These are phyloP conservation scores for Myopa testacea DNA, from an alignment of 2,888 invertebrate genomes.

Conservation along the genomic window DNA sequence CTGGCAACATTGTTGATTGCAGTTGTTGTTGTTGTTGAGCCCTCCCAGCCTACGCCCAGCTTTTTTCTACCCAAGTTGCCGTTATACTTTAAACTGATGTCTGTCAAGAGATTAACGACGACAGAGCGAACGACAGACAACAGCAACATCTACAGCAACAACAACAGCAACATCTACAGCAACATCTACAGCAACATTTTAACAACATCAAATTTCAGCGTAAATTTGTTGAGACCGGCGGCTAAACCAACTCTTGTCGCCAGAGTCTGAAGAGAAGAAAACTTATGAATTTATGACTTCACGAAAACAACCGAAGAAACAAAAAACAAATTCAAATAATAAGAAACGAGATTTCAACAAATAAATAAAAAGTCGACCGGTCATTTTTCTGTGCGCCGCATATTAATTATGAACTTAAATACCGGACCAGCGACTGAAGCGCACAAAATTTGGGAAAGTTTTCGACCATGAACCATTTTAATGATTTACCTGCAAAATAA, in stretches of 20 bases:
- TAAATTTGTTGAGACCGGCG: constrained; percentile 18
- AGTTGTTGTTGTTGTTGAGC: background rate
- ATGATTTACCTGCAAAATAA: constrained; percentile 27
- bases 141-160: background rate
- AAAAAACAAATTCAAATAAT: background rate
- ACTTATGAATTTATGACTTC: constrained; percentile 1
- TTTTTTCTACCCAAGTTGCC: background rate
- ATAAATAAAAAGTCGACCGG: constrained; percentile 4
- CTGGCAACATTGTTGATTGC: no score
- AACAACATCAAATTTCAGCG: background rate
- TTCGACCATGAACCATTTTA: no score
- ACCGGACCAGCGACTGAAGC: background rate
- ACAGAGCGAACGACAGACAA: background rate
- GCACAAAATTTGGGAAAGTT: constrained; percentile 22
- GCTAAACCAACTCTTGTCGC: background rate
- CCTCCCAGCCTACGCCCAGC: background rate
- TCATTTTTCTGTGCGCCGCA: constrained; percentile 25
- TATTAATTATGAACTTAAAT: constrained; percentile 30
- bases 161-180: background rate
- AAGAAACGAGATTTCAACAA: background rate
- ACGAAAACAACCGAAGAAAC: background rate
- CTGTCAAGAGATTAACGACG: constrained; percentile 8
- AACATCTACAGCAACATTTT: background rate
- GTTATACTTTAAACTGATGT: background rate
- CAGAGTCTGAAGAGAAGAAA: background rate